Conservation (phyloP, 2,113 vertebrate species). For the Haemorhous mexicanus region DNA sequence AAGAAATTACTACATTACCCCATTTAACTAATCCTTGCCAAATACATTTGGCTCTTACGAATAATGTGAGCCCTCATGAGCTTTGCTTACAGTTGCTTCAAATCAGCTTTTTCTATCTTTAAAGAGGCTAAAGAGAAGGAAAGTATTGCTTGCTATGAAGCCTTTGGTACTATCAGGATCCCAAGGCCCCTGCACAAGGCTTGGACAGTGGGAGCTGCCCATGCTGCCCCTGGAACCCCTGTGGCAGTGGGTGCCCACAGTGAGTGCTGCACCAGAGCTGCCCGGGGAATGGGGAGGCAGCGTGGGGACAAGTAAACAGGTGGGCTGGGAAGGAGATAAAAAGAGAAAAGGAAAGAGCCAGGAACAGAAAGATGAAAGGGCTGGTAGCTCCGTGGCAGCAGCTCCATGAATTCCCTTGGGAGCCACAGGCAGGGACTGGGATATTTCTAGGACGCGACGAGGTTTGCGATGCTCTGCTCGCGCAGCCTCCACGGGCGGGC, state of each 20-base stretch:
- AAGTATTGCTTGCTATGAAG: background rate
- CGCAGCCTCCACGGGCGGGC: background rate
- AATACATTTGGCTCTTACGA: background rate
- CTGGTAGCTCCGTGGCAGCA: background rate
- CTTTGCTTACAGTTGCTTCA: background rate
- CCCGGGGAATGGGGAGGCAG: rapidly evolving
- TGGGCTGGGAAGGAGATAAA: background rate
- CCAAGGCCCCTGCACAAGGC: background rate
- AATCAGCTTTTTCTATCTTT: background rate
- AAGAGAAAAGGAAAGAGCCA: background rate
- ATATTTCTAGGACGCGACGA: background rate
- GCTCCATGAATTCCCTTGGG: background rate
- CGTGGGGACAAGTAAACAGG: background rate
- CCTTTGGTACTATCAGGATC: background rate
- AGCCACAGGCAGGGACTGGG: background rate
- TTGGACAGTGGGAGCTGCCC: background rate
- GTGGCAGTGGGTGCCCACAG: rapidly evolving
- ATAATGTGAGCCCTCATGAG: background rate
- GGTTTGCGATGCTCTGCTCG: background rate
- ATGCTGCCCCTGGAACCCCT: rapidly evolving
- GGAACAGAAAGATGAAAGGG: background rate
- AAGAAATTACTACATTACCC: background rate
- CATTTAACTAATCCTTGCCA: background rate
- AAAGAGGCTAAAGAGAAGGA: background rate
- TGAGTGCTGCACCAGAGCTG: rapidly evolving